These are phyloP conservation scores for Sturnus vulgaris DNA, from an alignment of 2,113 vertebrate genomes.

Conservation along the genomic window DNA sequence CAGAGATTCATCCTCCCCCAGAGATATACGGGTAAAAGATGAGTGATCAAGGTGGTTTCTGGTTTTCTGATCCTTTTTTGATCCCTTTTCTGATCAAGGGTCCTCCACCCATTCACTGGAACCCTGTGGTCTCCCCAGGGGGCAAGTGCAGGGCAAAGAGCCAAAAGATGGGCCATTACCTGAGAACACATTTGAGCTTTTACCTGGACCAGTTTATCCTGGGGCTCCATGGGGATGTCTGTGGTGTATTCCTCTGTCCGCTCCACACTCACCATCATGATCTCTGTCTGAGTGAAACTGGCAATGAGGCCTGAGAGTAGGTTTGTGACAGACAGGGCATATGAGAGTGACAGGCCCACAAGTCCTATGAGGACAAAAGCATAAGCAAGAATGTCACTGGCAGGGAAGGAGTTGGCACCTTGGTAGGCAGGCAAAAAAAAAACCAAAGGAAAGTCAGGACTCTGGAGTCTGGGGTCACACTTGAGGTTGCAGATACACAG, in stretches of 20 bases:
- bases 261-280: conserved; percentile 95
- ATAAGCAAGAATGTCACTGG: background rate
- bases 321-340: conserved; percentile 87
- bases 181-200: background rate
- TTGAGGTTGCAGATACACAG: background rate
- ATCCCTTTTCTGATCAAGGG: background rate
- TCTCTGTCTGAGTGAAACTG: conserved; percentile 90
- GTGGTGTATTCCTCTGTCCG: conserved; percentile 89
- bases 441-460: background rate
- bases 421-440: background rate
- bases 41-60: background rate
- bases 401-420: background rate
- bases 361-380: conserved; percentile 75
- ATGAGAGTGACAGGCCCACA: conserved; percentile 90
- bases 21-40: background rate
- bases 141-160: background rate
- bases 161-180: background rate
- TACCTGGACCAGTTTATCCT: conserved; percentile 73
- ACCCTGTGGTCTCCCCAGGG: background rate
- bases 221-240: conserved; percentile 80
- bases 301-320: conserved; percentile 88
- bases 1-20: background rate
- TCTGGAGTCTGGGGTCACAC: background rate
- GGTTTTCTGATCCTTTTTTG: too few species aligned
- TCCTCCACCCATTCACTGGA: background rate